Evolutionary conservation across 1,140 invertebrate genomes (phyloP), one percentile per base, ranked within the genome.

Genomic region (Rhizoglyphus robini): DNA sequence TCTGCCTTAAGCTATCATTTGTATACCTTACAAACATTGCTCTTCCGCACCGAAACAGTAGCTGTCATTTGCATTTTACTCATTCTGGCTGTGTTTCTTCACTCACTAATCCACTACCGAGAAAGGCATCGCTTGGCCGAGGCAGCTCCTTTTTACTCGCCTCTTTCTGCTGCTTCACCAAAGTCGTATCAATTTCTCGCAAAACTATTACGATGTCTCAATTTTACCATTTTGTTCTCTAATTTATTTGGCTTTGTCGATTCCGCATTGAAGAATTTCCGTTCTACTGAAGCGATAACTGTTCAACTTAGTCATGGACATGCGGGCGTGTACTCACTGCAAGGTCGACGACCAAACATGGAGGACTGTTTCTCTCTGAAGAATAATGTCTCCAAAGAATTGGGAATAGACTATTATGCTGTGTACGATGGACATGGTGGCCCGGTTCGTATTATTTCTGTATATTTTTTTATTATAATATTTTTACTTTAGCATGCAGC

Each of bases 381-480:
- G 71, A 83, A 86, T 32, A 83, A 84, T 70, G 71, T 75, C 49
- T 76, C 75, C 63, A 83, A 65, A 84, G 38, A 34, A 5, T 27
- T 83, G 25, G 84, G 83, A 29, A 84, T 92, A 59, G 85, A 87
- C 1, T 79, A 95, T 51, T 94, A 89, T 79, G 90, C 89, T 41
- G 84, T 95, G 63, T 95, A 94, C 76, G 91, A 96, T 80, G 92
- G 91, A 0, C 92, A 96, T 76, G 92, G 91, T 62, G 92, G 91
- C 58, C 88, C 93, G 77, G 84, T 86, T 78, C 73, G 70, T 67
- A 23, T 61, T 48, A 23, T 48, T 30, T 34, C 4, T 29, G n/a
- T n/a, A 46, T 30, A 38, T 18, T 41, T 59, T 49, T 61, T 68
- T 18, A 18, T 41, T 46, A 63, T 25, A 64, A 4, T n/a, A 38